Percentiles rank a stretch among this genome's conserved stretches.
These are phyloP conservation scores for Trachemys scripta DNA, from an alignment of 2,113 vertebrate species.

Conservation along the genomic window DNA sequence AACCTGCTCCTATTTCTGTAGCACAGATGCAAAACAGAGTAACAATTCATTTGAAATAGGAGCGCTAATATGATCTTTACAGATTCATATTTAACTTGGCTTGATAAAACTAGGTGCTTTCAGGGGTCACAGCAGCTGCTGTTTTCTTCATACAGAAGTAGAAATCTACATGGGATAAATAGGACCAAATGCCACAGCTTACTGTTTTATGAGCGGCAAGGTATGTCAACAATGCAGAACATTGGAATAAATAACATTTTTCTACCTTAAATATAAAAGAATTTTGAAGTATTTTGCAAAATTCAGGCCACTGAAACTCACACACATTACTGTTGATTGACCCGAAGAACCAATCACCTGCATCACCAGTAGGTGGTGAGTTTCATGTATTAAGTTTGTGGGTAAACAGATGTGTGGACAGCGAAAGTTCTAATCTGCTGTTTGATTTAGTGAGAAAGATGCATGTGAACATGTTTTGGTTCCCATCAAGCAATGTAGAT, in stretches of 20 bases:
- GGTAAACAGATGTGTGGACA: neutral
- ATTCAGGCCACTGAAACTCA: constrained; percentile 3
- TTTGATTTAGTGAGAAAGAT: constrained; percentile 26
- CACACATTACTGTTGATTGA: neutral
- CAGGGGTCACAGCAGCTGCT: constrained; percentile 43
- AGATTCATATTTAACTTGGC: constrained; percentile 66
- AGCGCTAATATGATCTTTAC: neutral
- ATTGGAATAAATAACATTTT: constrained; percentile 2
- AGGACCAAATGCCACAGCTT: neutral
- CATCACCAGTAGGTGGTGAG: neutral
- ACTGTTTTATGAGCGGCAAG: neutral
- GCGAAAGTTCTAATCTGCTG: constrained; percentile 9
- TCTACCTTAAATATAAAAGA: neutral
- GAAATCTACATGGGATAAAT: constrained; percentile 21
- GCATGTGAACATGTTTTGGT: neutral
- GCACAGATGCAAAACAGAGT: neutral
- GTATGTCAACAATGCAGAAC: neutral
- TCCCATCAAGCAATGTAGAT: neutral
- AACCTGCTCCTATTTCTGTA: neutral
- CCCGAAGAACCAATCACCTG: neutral
- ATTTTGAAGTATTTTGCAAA: neutral
- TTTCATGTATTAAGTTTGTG: constrained; percentile 6
- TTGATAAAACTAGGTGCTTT: constrained; percentile 64
- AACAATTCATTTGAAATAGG: constrained; percentile 22
- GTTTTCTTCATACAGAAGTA: constrained; percentile 23